Evolutionary conservation across 2,888 invertebrate genomes (phyloP).

Genomic region (Leptinotarsa haldemani): DNA sequence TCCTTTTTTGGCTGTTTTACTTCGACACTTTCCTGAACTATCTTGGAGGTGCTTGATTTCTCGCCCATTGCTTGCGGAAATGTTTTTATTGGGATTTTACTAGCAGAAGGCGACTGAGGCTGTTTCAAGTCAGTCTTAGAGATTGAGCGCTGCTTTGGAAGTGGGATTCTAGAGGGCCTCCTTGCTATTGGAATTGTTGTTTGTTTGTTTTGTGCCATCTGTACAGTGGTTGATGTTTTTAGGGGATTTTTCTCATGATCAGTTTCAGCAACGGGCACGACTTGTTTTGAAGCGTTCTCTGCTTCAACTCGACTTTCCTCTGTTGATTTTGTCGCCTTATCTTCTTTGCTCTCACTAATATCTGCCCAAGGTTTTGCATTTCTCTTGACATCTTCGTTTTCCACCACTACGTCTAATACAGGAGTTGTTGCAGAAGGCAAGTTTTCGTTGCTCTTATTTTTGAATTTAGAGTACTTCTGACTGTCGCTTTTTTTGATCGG

Average conservation of each 20-base stretch:
- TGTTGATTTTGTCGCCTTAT: background rate
- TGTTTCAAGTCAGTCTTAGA: conserved; percentile 55
- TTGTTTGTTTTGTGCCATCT: conserved; percentile 59
- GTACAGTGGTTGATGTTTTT: conserved; percentile 58
- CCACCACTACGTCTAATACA: background rate
- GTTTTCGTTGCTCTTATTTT: conserved; percentile 13
- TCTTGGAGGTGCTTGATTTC: conserved; percentile 19
- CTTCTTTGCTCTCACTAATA: background rate
- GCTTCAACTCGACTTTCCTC: background rate
- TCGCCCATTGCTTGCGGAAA: background rate
- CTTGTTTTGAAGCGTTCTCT: background rate
- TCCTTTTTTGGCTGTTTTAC: background rate
- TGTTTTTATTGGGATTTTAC: conserved; percentile 59
- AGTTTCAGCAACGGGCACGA: background rate
- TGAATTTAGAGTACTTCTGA: conserved; percentile 41
- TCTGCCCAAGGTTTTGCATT: background rate
- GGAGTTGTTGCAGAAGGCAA: background rate
- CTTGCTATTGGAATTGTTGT: conserved; percentile 52
- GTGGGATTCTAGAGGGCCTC: conserved; percentile 62
- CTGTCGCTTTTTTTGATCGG: conserved; percentile 46
- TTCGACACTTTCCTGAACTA: background rate
- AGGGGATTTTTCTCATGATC: conserved; percentile 35
- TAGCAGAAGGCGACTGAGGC: conserved; percentile 47
- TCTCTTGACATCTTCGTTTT: background rate
- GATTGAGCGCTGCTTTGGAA: conserved; percentile 58